Evolutionary conservation across 1,140 invertebrate species (phyloP).

Genomic region (Maconellicoccus hirsutus): DNA sequence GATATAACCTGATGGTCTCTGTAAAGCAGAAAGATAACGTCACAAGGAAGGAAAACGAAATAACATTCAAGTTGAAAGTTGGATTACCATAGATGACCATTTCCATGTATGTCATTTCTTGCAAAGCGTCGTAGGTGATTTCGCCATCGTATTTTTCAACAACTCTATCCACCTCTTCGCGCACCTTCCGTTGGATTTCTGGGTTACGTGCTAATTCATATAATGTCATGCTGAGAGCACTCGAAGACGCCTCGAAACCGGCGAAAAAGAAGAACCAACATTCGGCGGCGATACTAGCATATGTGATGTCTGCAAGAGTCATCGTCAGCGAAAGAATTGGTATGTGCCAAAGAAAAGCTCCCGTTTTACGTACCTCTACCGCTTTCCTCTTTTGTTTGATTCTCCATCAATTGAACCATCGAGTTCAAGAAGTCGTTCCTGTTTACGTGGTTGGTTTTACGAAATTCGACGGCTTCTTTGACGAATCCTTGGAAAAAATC

Average conservation of each 20-base stretch:
- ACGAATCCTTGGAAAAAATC: constrained; percentile 32
- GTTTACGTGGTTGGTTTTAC: constrained; percentile 29
- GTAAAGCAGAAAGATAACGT: constrained; percentile 15
- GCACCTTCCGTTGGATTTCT: constrained; percentile 36
- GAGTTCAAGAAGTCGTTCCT: constrained; percentile 35
- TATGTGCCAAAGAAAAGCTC: too few species aligned
- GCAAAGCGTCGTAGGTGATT: constrained; percentile 33
- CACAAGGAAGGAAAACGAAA: neutral
- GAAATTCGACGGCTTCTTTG: constrained; percentile 31
- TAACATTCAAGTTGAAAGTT: neutral
- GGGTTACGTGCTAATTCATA: constrained; percentile 45
- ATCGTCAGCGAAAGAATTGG: too few species aligned
- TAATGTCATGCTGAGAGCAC: constrained; percentile 41
- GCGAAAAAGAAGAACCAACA: constrained; percentile 52
- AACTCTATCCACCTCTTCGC: constrained; percentile 29
- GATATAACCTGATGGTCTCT: constrained; percentile 47
- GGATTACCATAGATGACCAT: constrained; percentile 33
- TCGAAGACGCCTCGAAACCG: constrained; percentile 50
- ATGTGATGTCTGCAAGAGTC: constrained; percentile 36
- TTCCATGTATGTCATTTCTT: constrained; percentile 35
- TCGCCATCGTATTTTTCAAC: constrained; percentile 27
- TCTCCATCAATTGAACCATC: constrained; percentile 26
- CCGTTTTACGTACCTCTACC: neutral
- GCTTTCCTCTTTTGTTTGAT: constrained; percentile 21
- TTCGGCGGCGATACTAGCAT: constrained; percentile 51